Evolutionary conservation across 2,797 vertebrate species (phyloP).

Genomic region (Coregonus ussuriensis): DNA sequence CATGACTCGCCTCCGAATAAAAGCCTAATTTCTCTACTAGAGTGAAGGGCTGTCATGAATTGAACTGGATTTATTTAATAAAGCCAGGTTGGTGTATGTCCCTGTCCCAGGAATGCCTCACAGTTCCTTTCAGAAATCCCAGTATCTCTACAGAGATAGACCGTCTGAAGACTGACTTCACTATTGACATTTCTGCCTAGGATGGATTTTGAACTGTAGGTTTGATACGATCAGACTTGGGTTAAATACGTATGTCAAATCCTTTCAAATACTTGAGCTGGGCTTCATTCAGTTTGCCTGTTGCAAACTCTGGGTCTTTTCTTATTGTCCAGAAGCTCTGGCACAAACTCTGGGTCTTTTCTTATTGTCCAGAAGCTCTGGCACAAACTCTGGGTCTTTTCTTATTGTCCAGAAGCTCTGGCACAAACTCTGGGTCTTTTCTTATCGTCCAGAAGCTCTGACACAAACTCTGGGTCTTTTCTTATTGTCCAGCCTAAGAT

Average conservation of each 20-base stretch:
- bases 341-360: no score
- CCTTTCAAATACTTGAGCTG: neutral
- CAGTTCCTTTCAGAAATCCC: conserved; percentile 12
- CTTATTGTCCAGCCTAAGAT: neutral
- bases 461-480: no score
- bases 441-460: no score
- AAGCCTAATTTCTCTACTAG: conserved; percentile 10
- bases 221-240: neutral
- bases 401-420: no score
- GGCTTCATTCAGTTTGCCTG: neutral
- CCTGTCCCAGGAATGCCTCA: neutral
- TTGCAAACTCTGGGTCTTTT: neutral
- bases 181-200: neutral
- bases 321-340: no score
- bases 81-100: neutral
- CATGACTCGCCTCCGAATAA: neutral
- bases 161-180: neutral
- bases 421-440: no score
- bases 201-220: neutral
- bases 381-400: no score
- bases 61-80: conserved; percentile 1
- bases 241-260: neutral
- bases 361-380: no score
- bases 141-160: neutral
- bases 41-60: neutral